Base-by-base conservation (phyloP, 1,140 invertebrate genomes). In the Lepidurus apus region DNA sequence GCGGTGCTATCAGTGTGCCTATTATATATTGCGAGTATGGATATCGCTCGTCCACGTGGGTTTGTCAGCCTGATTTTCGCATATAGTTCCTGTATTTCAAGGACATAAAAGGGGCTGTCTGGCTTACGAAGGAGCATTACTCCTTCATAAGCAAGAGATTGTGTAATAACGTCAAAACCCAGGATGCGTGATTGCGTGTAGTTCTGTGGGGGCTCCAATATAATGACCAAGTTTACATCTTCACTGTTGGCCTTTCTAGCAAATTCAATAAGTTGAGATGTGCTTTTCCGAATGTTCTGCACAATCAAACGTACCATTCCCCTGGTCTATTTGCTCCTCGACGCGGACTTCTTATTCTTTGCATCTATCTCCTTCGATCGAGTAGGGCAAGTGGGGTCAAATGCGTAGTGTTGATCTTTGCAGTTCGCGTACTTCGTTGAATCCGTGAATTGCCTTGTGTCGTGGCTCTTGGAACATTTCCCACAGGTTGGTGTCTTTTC, bases 121-220 rank as follows among this genome's bases (percentile, higher is more conserved):
- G 9, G 17, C 45, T 47, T 47, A 47, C 45, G 75, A 1, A 44
- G 42, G 1, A 76, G n/a, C 24, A 44, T 42, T 4, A 76, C n/a
- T 26, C 75, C 75, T 42, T 76, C 44, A n/a, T 76, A 76, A n/a
- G 24, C 24, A n/a, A 21, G n/a, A 11, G 42, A 44, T 1, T 1
- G 75, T 1, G n/a, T 10, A 42, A 26, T 43, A 42, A 76, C 42
- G 42, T 76, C n/a, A 44, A 76, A 76, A 1, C 42, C 42, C n/a
- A 43, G 1, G 7, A 24, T 11, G 3, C 44, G 44, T 42, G 21
- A 17, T 44, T 76, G 24, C 1, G 7, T 43, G 21, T 10, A 76
- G n/a, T 24, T 76, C 42, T 76, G 75, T 21, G n/a, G 42, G 1
- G 75, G 75, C 42, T 76, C 75, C 9, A 76, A 42, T 7, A 76